phyloP scores from a whole-genome alignment of 2,797 vertebrate genomes.

The Todus mexicanus region DNA sequence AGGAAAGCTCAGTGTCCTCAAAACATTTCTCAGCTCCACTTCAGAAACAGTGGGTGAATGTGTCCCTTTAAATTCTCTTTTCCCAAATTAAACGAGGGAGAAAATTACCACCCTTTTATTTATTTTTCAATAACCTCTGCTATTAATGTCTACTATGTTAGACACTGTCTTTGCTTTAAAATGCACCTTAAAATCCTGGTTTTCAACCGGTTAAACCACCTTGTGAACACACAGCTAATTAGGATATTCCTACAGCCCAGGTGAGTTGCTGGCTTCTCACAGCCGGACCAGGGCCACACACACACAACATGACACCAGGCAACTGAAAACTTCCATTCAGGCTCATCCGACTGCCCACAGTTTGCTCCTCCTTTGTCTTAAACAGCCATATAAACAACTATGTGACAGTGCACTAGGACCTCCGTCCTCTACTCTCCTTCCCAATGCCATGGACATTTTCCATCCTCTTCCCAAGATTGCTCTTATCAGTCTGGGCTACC shows the following conservation, averaged over 20 bases:
- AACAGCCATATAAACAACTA: neutral
- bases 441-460: rapidly evolving
- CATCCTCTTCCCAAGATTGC: neutral
- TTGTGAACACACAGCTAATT: neutral
- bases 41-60: neutral
- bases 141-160: neutral
- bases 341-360: neutral
- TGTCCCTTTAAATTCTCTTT: neutral
- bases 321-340: neutral
- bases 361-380: neutral
- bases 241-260: neutral
- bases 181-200: neutral
- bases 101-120: neutral
- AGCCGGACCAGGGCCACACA: neutral
- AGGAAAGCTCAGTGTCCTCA: neutral
- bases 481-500: neutral
- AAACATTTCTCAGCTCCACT: neutral
- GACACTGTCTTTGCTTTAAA: neutral
- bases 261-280: neutral
- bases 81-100: neutral
- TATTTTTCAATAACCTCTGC: neutral
- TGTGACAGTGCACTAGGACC: neutral
- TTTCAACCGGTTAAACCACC: neutral
- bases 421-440: neutral
- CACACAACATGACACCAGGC: neutral